Base-by-base conservation (phyloP, 2,797 vertebrate genomes). In the Chelonia mydas region DNA sequence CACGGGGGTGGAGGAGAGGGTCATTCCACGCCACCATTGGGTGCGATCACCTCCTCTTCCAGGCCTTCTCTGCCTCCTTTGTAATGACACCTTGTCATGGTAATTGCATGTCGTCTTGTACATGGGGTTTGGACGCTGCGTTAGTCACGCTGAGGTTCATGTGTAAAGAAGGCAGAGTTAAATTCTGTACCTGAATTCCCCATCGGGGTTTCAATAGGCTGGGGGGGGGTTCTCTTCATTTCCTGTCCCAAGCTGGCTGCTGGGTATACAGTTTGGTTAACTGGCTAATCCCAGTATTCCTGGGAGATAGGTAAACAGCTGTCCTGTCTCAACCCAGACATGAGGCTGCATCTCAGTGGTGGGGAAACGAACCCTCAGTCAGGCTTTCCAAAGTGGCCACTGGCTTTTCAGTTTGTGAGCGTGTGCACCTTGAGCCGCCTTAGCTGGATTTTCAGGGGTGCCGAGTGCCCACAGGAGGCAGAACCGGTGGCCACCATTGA, bases 21-120 rank as follows among this genome's bases (percentile, higher is more conserved):
- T 45, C 51, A 41, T 33, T 57, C 28, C 25, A 17, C n/a, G 4
- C 41, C n/a, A 10, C 65, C n/a, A 10, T 65, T 33, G 3, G 31
- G 5, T 33, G 31, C 15, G 31, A 3, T 50, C 23, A 1, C 11
- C 16, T 13, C 7, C 10, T 16, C 50, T 5, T 0, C 37, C n/a
- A 51, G 8, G 17, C 53, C 50, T 33, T 28, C 50, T 13, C 87
- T 7, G 23, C 0, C 0, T 45, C 45, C 33, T 57, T 82, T 50
- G 79, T 55, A 76, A 76, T 53, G 72, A 31, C 54, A 11, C 15
- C 2, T 6, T 31, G 5, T 68, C 57, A 45, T n/a, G 15, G 21
- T 49, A 87, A 15, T 37, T 87, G 77, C 21, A 19, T 51, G 47
- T 25, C 15, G 47, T 25, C 15, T 80, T 68, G 8, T 61, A 19